phyloP scores from a whole-genome alignment of 2,888 invertebrate species.

The Drosophila kuntzei region DNA sequence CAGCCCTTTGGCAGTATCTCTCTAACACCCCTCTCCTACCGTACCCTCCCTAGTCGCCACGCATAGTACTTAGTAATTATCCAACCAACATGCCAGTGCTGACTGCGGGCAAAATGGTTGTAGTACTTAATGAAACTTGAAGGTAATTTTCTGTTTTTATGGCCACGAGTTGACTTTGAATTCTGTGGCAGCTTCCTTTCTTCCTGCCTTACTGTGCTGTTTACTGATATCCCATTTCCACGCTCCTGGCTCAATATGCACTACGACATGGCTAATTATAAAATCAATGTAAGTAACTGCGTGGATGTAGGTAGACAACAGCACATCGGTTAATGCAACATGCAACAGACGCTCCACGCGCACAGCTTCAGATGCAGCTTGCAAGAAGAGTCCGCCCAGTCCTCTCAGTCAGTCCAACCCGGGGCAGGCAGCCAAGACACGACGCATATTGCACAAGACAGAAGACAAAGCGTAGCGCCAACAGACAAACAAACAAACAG shows the following conservation, averaged over 20 bases:
- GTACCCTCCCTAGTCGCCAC: neutral
- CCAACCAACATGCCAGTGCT: neutral
- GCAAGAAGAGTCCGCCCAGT: neutral
- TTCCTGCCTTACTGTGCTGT: slow-evolving; percentile 6
- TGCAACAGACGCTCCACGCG: slow-evolving; percentile 8
- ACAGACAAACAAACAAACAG: slow-evolving; percentile 53
- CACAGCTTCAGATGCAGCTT: slow-evolving; percentile 10
- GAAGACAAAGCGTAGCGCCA: slow-evolving; percentile 55
- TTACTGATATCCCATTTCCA: neutral
- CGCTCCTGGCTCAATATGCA: neutral
- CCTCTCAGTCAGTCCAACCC: neutral
- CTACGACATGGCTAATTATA: slow-evolving; percentile 67
- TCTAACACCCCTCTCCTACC: neutral
- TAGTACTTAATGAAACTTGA: slow-evolving; percentile 77
- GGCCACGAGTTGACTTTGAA: slow-evolving; percentile 72
- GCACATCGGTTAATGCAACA: slow-evolving; percentile 16
- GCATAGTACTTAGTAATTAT: too few relatives aligned
- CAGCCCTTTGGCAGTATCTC: slow-evolving; percentile 46
- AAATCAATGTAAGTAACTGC: slow-evolving; percentile 71
- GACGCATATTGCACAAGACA: slow-evolving; percentile 71
- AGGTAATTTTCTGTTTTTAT: slow-evolving; percentile 76
- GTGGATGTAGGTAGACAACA: slow-evolving; percentile 20
- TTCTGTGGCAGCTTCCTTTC: slow-evolving; percentile 37
- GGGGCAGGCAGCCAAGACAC: slow-evolving; percentile 49
- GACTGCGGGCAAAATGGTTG: slow-evolving; percentile 44